Base-by-base conservation (phyloP, 2,113 vertebrate genomes). In the Takifugu bimaculatus region DNA sequence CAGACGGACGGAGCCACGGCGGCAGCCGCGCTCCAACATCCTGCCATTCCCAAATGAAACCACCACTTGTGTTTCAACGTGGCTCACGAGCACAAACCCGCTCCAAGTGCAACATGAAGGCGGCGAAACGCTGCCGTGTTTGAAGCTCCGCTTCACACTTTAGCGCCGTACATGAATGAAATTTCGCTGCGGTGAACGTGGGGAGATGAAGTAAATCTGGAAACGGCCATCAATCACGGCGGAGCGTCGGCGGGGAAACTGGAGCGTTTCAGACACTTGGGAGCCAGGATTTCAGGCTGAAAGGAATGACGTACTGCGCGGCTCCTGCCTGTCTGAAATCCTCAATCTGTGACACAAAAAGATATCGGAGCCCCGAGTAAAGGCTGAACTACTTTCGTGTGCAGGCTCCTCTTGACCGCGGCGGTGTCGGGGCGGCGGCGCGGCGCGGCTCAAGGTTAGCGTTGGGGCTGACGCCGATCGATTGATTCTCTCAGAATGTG, bases 261-360 rank as follows among this genome's bases (percentile, higher is more conserved):
- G 84, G 81, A 88, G 74, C 50, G 67, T 78, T 87, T 88, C 88
- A 89, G 88, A 90, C 84, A 70, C 75, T 29, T 83, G 81, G 90
- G 90, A 90, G 90, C 87, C 87, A 90, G 85, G 48, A 45, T 77
- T 89, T 85, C 79, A 82, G 85, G 75, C 85, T 68, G 26, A 60
- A 35, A 86, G 85, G 85, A 83, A 87, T 88, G 87, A 85, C 81
- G 82, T 77, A 81, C 80, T 81, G 75, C 79, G 54, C 25, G 88
- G 88, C 88, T 91, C 90, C 89, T 85, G 87, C 76, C 81, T 85
- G 90, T 91, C 90, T 91, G 88, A 90, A 89, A 89, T 85, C 79
- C 86, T 57, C 82, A 68, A 88, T 88, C 86, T 89, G 86, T 57
- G 82, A 82, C 80, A 77, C 80, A 88, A 88, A 88, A 88, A 77